Evolutionary conservation across 2,888 invertebrate species (phyloP), one percentile per base, ranked within the genome.

Genomic region (Eudemis profundana): DNA sequence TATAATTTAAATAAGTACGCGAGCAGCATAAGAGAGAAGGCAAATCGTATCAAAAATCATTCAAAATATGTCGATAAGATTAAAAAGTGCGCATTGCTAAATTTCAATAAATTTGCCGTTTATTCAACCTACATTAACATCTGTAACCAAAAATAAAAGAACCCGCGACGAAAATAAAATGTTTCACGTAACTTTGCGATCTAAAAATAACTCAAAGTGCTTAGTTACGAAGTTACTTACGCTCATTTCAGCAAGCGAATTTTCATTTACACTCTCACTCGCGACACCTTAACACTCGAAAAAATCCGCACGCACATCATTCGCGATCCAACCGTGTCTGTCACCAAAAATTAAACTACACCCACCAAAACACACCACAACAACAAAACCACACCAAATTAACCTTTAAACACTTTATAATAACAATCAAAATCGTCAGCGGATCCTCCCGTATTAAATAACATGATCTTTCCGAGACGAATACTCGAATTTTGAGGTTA

Each of bases 401-500:
- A 68, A 68, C 54, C 53, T 46, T 17, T 65, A 65, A 65, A 53
- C 12, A 53, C 65, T 53, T 53, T 62, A 54, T 65, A 42, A 70
- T 66, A 68, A 74, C 68, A 68, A 68, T 71, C 61, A 69, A 73
- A 76, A 72, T 72, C 71, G 69, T 72, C 68, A 71, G 71, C 68
- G 64, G 53, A 68, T 59, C 66, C 63, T 57, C 44, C 61, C 70
- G 74, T 69, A 73, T 72, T 67, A 50, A 66, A 74, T 71, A 76
- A 76, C 76, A 78, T 79, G 78, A 77, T 82, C 77, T 75, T 67
- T 83, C 72, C 74, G 69, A 72, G 74, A 77, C 74, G 78, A 80
- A 84, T 86, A 80, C 84, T 83, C 74, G 70, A 80, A 82, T 85
- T 91, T 92, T 89, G 84, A 91, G 91, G 91, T 92, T 92, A 91